Conservation (phyloP, 2,888 invertebrate species). For the Acrocyrtus sp. region DNA sequence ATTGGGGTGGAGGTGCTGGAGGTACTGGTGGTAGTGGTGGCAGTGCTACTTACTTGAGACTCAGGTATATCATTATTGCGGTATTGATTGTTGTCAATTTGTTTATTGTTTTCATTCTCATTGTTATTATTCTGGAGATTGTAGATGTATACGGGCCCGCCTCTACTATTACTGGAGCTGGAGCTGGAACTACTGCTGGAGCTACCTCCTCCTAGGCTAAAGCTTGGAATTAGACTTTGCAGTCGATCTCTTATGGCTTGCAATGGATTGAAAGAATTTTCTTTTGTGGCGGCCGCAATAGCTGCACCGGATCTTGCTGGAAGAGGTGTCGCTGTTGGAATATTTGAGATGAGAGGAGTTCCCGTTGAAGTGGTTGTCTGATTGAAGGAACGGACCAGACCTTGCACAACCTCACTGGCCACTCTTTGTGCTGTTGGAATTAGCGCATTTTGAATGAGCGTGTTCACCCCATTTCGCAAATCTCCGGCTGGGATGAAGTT, state of each 20-base stretch:
- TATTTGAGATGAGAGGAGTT: neutral
- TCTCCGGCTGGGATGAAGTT: conserved; percentile 9
- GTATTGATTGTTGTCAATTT: no score
- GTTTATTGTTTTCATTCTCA: no score
- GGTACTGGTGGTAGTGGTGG: no score
- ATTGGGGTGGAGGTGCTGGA: no score
- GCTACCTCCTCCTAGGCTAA: no score
- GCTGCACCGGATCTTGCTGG: neutral
- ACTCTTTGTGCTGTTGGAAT: neutral
- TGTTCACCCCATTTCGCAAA: neutral
- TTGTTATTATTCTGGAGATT: no score
- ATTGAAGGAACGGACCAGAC: neutral
- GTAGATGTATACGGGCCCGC: no score
- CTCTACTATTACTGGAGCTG: neutral
- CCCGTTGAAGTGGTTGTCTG: neutral
- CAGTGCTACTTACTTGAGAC: no score
- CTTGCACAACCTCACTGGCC: neutral
- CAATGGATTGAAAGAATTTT: neutral
- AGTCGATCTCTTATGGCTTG: neutral
- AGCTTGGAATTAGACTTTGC: neutral
- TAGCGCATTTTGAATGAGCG: neutral
- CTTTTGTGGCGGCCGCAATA: neutral
- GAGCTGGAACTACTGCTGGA: neutral
- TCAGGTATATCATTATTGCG: no score
- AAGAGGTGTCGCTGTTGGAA: neutral